Percentiles rank a stretch among this genome's conserved stretches.
phyloP scores from a whole-genome alignment of 2,113 vertebrate species.

The Engystomops pustulosus region DNA sequence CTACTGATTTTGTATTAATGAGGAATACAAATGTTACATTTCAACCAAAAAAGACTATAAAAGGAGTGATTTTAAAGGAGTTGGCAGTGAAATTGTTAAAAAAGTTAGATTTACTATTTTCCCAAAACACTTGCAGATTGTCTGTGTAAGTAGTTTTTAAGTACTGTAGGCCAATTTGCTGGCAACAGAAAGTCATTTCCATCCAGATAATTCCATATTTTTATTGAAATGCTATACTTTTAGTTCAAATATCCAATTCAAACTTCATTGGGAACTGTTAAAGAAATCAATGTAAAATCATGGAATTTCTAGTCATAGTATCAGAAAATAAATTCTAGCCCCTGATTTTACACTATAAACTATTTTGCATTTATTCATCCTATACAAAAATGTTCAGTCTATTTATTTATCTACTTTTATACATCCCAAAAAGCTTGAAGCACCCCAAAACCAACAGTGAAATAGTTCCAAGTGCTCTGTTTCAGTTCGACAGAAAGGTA shows the following conservation, averaged over 20 bases:
- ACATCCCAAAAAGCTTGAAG: too few species aligned
- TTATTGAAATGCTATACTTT: conserved; percentile 42
- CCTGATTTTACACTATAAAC: too few species aligned
- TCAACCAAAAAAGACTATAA: not conserved
- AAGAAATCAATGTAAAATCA: conserved; percentile 14
- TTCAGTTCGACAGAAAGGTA: too few species aligned
- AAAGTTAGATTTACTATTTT: not conserved
- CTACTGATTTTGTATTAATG: conserved; percentile 19
- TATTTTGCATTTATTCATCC: too few species aligned
- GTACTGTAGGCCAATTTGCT: not conserved
- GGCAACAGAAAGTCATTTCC: conserved; percentile 26
- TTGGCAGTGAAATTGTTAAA: conserved; percentile 18
- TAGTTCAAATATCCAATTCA: conserved; percentile 30
- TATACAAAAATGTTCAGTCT: too few species aligned
- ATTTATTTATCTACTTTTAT: too few species aligned
- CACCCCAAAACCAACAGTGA: too few species aligned
- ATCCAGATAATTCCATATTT: conserved; percentile 35
- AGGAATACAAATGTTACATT: conserved; percentile 16
- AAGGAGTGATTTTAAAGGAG: not conserved
- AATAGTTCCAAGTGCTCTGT: too few species aligned
- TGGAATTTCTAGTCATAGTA: conserved; percentile 8
- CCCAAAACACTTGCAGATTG: conserved; percentile 5
- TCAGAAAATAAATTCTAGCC: too few species aligned
- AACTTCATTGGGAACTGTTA: conserved; percentile 30
- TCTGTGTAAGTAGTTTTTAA: conserved; percentile 22